phyloP scores from a whole-genome alignment of 2,888 invertebrate genomes.

The Latheticus oryzae region DNA sequence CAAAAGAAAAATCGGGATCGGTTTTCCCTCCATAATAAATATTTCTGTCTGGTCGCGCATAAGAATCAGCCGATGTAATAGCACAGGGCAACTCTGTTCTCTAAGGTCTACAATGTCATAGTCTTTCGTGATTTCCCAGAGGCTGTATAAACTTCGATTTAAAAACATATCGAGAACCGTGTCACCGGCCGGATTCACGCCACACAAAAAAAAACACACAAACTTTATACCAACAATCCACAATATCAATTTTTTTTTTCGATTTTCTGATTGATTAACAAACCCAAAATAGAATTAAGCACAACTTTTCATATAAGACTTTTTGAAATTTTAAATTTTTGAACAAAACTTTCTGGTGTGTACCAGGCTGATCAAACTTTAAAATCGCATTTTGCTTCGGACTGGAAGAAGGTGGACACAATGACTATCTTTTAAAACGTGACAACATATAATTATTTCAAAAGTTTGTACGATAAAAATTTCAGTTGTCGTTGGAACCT shows the following conservation, averaged over 20 bases:
- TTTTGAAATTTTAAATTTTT: no score
- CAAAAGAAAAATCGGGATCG: constrained; percentile 33
- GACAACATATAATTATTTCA: constrained; percentile 52
- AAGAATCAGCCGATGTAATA: constrained; percentile 56
- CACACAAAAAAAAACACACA: no score
- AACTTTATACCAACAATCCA: no score
- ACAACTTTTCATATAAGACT: no score
- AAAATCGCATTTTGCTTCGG: constrained; percentile 38
- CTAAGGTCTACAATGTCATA: constrained; percentile 58
- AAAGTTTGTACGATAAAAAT: no score
- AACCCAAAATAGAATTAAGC: no score
- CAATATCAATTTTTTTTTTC: no score
- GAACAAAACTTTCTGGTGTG: no score
- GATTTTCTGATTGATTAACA: no score
- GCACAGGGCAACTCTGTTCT: constrained; percentile 43
- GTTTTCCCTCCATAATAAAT: constrained; percentile 55
- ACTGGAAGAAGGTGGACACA: constrained; percentile 45
- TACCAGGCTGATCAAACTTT: constrained; percentile 37
- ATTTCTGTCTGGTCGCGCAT: constrained; percentile 59
- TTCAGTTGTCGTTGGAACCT: no score
- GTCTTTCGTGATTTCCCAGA: constrained; percentile 63
- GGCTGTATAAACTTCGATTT: constrained; percentile 66
- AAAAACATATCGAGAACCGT: constrained; percentile 63
- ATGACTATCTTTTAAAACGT: constrained; percentile 55
- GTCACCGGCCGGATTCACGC: constrained; percentile 54